These are phyloP conservation scores for Malacosoma neustria DNA, from an alignment of 2,888 invertebrate genomes.

Conservation along the genomic window DNA sequence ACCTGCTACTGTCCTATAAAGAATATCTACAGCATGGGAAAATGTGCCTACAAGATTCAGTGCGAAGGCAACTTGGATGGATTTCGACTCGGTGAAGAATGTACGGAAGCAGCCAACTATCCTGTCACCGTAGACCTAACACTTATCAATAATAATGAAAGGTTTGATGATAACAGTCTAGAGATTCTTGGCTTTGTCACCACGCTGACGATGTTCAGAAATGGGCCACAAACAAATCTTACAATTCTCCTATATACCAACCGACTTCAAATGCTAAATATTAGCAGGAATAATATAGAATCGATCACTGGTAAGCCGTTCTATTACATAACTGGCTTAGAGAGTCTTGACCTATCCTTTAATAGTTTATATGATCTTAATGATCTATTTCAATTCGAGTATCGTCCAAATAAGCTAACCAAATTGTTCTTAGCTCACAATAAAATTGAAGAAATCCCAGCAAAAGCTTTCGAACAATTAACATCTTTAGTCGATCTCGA, in stretches of 20 bases:
- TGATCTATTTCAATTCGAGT: constrained; percentile 41
- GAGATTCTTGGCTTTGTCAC: constrained; percentile 37
- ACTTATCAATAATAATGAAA: constrained; percentile 26
- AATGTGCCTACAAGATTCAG: constrained; percentile 33
- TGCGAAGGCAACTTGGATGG: constrained; percentile 34
- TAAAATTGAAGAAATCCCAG: constrained; percentile 29
- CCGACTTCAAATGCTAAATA: constrained; percentile 30
- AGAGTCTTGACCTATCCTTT: constrained; percentile 39
- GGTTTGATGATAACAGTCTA: constrained; percentile 25
- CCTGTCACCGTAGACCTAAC: constrained; percentile 37
- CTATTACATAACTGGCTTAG: constrained; percentile 28
- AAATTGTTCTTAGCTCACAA: constrained; percentile 40
- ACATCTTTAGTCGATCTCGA: constrained; percentile 43
- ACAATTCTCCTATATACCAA: constrained; percentile 37
- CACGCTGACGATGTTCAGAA: constrained; percentile 30
- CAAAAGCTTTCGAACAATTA: constrained; percentile 36
- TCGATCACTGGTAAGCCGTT: constrained; percentile 35
- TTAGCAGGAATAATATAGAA: constrained; percentile 33
- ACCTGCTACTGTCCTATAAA: constrained; percentile 31
- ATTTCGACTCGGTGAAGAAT: constrained; percentile 29
- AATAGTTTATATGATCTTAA: constrained; percentile 36
- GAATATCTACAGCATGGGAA: constrained; percentile 20
- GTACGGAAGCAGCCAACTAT: constrained; percentile 42
- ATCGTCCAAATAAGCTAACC: constrained; percentile 32
- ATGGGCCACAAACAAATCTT: constrained; percentile 33